These are phyloP conservation scores for Coleophora flavipennella DNA, from an alignment of 2,888 invertebrate species.

Conservation along the genomic window DNA sequence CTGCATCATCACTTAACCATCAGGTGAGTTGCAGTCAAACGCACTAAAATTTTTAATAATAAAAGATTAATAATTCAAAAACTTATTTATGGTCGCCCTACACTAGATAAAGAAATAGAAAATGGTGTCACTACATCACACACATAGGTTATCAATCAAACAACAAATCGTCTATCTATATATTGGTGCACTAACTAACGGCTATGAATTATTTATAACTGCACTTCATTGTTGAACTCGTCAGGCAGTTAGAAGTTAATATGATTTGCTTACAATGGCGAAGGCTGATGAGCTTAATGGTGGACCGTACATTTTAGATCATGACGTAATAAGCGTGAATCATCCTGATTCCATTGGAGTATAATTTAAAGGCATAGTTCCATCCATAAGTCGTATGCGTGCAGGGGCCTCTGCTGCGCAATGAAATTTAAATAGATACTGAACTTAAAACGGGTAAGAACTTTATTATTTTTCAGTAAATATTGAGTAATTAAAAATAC, in stretches of 20 bases:
- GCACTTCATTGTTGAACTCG: constrained; percentile 8
- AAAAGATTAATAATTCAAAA: too few species aligned
- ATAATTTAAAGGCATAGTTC: background rate
- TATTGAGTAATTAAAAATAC: too few species aligned
- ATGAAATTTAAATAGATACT: too few species aligned
- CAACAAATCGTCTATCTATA: constrained; percentile 14
- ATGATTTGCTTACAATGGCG: constrained; percentile 48
- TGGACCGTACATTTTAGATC: too few species aligned
- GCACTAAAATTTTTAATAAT: too few species aligned
- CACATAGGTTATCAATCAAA: constrained; percentile 15
- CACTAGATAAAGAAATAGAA: constrained; percentile 10
- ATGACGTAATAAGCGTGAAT: background rate
- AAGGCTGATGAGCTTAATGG: background rate
- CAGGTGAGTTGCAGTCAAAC: too few species aligned
- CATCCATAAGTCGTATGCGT: background rate
- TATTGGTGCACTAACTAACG: constrained; percentile 24
- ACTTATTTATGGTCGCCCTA: constrained; percentile 14
- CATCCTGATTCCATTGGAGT: background rate
- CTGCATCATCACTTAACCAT: too few species aligned
- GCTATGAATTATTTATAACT: constrained; percentile 39
- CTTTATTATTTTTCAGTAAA: too few species aligned
- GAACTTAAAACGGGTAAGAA: too few species aligned
- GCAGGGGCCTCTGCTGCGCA: too few species aligned
- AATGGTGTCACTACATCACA: background rate
- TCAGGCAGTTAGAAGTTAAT: constrained; percentile 19